phyloP scores from a whole-genome alignment of 2,888 invertebrate species.

The Pseudococcus longispinus region DNA sequence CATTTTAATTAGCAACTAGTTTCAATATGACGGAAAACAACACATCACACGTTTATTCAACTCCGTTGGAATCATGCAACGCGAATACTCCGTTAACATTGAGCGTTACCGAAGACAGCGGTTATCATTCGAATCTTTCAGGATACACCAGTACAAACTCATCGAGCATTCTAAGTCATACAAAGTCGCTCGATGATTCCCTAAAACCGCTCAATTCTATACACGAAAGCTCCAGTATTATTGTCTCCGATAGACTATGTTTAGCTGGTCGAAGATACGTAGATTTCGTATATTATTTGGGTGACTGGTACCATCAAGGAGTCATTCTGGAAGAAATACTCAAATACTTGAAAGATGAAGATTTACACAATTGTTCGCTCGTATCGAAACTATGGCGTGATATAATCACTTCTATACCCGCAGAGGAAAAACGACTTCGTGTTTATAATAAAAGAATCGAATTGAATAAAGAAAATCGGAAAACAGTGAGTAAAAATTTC shows the following conservation, averaged over 20 bases:
- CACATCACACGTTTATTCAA: neutral
- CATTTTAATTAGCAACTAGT: neutral
- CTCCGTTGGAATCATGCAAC: neutral
- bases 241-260: neutral
- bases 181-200: neutral
- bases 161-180: neutral
- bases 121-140: slow-evolving; percentile 48
- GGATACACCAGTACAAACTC: neutral
- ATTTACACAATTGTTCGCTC: slow-evolving; percentile 63
- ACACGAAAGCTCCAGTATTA: neutral
- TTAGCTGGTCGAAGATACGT: slow-evolving; percentile 61
- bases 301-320: slow-evolving; percentile 63
- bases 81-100: neutral
- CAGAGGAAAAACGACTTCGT: slow-evolving; percentile 44
- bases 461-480: slow-evolving; percentile 57
- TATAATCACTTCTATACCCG: slow-evolving; percentile 60
- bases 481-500: neutral
- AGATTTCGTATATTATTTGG: slow-evolving; percentile 62
- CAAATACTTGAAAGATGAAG: slow-evolving; percentile 62
- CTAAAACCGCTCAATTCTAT: neutral
- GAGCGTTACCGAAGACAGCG: slow-evolving; percentile 44
- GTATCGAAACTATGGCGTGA: slow-evolving; percentile 64
- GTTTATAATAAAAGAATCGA: slow-evolving; percentile 51
- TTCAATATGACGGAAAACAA: neutral
- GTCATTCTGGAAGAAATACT: slow-evolving; percentile 63